Evolutionary conservation across 2,113 vertebrate genomes (phyloP).

Genomic region (Stegastes partitus): DNA sequence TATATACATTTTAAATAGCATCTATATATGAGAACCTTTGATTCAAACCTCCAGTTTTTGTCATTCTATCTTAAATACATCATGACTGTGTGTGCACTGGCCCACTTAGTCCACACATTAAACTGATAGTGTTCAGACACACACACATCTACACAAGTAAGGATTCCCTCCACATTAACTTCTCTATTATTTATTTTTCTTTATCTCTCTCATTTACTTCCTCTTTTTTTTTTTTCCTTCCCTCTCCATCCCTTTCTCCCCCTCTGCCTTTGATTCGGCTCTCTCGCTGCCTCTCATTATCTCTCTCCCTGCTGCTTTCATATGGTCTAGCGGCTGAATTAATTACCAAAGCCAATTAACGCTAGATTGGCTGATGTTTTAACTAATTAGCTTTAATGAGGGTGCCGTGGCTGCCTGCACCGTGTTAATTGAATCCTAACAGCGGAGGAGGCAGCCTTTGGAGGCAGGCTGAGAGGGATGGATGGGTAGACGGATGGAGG

Average conservation of each 20-base stretch:
- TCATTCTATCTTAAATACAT: no score
- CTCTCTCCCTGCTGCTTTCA: constrained; percentile 79
- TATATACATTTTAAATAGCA: no score
- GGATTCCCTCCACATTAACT: not conserved
- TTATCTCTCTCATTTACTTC: constrained; percentile 33
- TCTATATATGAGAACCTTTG: no score
- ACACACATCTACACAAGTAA: not conserved
- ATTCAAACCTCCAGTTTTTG: not conserved
- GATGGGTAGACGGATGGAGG: constrained; percentile 37
- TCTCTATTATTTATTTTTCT: constrained; percentile 4
- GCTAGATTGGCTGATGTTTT: constrained; percentile 99
- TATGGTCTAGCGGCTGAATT: constrained; percentile 95
- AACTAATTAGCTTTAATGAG: constrained; percentile 99
- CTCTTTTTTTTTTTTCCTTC: no score
- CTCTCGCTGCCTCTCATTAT: constrained; percentile 58
- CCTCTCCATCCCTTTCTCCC: not conserved
- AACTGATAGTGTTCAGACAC: not conserved
- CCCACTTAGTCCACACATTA: not conserved
- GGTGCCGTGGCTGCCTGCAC: constrained; percentile 93
- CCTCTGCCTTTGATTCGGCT: not conserved
- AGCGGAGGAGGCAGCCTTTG: constrained; percentile 72
- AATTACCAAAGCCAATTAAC: constrained; percentile 99
- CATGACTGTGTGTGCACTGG: no score
- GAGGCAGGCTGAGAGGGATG: constrained; percentile 54
- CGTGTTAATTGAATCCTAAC: constrained; percentile 96